These are phyloP conservation scores for Emesis russula DNA, from an alignment of 2,888 invertebrate genomes.

Conservation along the genomic window DNA sequence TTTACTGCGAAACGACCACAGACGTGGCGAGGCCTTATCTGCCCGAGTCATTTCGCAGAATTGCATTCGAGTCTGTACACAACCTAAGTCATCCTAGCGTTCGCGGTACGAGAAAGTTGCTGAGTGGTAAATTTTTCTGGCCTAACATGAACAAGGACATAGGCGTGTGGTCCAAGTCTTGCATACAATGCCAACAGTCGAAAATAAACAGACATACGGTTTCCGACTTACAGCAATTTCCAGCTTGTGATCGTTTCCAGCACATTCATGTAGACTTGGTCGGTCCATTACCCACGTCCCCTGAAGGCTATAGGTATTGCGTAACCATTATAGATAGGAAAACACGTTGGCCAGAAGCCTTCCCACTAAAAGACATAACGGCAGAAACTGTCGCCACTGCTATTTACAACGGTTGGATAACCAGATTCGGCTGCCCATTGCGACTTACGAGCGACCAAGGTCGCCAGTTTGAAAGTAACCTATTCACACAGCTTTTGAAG, in stretches of 20 bases:
- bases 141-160: constrained; percentile 47
- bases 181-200: constrained; percentile 28
- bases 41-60: constrained; percentile 16
- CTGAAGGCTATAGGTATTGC: constrained; percentile 74
- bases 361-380: constrained; percentile 74
- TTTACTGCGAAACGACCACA: constrained; percentile 2
- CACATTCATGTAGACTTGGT: constrained; percentile 77
- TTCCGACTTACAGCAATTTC: constrained; percentile 25
- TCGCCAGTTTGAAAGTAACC: constrained; percentile 87
- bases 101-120: constrained; percentile 21
- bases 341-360: constrained; percentile 82
- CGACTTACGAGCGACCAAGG: constrained; percentile 58
- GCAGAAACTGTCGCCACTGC: constrained; percentile 81
- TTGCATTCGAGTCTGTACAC: background rate
- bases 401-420: constrained; percentile 75
- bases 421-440: constrained; percentile 50
- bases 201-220: too few relatives aligned
- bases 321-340: constrained; percentile 76
- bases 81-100: constrained; percentile 40
- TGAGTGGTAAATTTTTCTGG: constrained; percentile 46
- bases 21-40: background rate
- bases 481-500: constrained; percentile 82
- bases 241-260: constrained; percentile 55
- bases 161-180: constrained; percentile 44
- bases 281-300: constrained; percentile 61